These are phyloP conservation scores for Isoperla grammatica DNA, from an alignment of 2,888 invertebrate genomes.

Conservation along the genomic window DNA sequence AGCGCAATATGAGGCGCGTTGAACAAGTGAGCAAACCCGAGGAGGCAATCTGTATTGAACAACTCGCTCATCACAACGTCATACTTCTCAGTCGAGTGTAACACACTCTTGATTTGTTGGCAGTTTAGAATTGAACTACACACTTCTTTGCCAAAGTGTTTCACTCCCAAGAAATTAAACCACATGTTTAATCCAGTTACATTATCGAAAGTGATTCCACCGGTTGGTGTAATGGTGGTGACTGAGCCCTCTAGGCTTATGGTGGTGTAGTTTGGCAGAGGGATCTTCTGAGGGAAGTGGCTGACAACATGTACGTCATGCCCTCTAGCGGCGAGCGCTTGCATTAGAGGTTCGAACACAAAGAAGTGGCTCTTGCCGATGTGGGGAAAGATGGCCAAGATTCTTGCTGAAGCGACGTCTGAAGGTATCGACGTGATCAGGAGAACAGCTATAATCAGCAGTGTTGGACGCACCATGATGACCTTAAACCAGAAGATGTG, in stretches of 20 bases:
- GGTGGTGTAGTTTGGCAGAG: conserved; percentile 13
- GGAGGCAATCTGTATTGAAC: conserved; percentile 66
- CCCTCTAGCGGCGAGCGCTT: conserved; percentile 19
- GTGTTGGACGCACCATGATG: conserved; percentile 21
- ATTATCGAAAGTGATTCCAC: not conserved
- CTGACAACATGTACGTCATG: conserved; percentile 25
- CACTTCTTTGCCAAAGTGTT: not conserved
- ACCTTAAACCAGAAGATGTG: conserved; percentile 20
- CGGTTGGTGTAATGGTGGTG: not conserved
- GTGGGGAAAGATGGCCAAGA: conserved; percentile 24
- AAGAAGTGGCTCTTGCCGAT: conserved; percentile 24
- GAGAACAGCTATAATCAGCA: not conserved
- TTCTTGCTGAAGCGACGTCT: not conserved
- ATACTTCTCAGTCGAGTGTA: conserved; percentile 42
- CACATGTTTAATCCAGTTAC: not conserved
- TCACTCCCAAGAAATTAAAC: not conserved
- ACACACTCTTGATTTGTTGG: conserved; percentile 26
- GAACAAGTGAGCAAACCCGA: conserved; percentile 59
- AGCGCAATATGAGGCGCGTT: conserved; percentile 47
- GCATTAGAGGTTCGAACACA: conserved; percentile 21
- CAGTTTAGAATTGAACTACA: conserved; percentile 23
- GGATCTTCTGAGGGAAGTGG: conserved; percentile 16
- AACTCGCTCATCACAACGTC: conserved; percentile 64
- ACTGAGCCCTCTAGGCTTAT: conserved; percentile 17
- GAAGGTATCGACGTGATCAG: not conserved